Evolutionary conservation across 2,888 invertebrate genomes (phyloP).

Genomic region (Desoria tigrina): DNA sequence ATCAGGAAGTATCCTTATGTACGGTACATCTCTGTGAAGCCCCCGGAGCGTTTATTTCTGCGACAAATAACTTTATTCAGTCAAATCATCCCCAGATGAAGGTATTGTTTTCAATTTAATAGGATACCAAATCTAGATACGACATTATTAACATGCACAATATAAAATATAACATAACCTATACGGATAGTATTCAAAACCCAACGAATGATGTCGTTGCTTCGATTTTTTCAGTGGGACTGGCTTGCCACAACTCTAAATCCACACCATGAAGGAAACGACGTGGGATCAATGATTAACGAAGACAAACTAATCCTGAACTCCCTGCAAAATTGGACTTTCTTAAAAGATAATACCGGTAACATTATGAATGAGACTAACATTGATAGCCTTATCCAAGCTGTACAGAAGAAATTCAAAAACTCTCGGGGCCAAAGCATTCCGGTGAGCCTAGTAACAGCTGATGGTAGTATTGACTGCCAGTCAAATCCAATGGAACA

Average conservation of each 20-base stretch:
- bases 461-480: conserved; percentile 93
- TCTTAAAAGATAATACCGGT: conserved; percentile 82
- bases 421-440: conserved; percentile 4
- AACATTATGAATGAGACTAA: conserved; percentile 74
- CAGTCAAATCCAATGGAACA: conserved; percentile 79
- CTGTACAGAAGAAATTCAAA: conserved; percentile 56
- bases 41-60: conserved; percentile 90
- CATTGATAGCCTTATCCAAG: conserved; percentile 65
- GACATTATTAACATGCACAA: too few species aligned
- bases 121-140: too few species aligned
- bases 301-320: conserved; percentile 82
- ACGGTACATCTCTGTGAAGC: conserved; percentile 91
- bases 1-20: not conserved
- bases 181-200: conserved; percentile 5
- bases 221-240: conserved; percentile 69
- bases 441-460: conserved; percentile 68
- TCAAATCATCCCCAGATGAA: conserved; percentile 31
- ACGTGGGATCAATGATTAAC: conserved; percentile 70
- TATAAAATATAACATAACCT: too few species aligned
- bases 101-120: conserved; percentile 22
- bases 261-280: conserved; percentile 88
- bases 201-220: conserved; percentile 15
- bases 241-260: conserved; percentile 87
- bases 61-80: conserved; percentile 81
- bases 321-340: conserved; percentile 79